phyloP scores from a whole-genome alignment of 2,113 vertebrate genomes.

The Pachycephala philippinensis region DNA sequence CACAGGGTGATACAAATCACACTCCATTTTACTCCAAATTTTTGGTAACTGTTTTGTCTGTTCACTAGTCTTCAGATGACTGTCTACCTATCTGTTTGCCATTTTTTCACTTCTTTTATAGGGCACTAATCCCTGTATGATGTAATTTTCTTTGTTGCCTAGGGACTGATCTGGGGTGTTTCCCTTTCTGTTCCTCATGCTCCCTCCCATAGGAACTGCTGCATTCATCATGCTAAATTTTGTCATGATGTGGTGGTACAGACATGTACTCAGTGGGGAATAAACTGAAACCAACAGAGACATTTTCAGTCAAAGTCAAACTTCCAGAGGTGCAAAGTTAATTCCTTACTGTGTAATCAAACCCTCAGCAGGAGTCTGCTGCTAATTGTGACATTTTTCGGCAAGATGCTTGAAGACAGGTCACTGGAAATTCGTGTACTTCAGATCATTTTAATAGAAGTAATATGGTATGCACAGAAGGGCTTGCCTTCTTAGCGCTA shows the following conservation, averaged over 20 bases:
- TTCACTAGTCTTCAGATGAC: not conserved
- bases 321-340: constrained; percentile 20
- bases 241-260: not conserved
- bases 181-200: not conserved
- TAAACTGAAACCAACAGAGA: not conserved
- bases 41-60: not conserved
- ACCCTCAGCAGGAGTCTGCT: constrained; percentile 22
- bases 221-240: not conserved
- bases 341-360: constrained; percentile 19
- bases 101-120: not conserved
- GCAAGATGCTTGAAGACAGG: constrained; percentile 3
- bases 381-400: constrained; percentile 51
- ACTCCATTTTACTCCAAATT: not conserved
- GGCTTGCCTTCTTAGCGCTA: not conserved
- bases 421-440: constrained; percentile 31
- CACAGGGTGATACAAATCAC: not conserved
- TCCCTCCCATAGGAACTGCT: not conserved
- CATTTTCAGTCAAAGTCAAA: constrained; percentile 21
- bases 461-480: not conserved
- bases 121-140: not conserved
- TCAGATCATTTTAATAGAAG: constrained; percentile 32
- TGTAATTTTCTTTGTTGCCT: not conserved
- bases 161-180: not conserved
- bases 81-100: not conserved
- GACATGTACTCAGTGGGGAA: not conserved